A percentile compares a stretch with the other conserved stretches of the same genome.
phyloP scores from a whole-genome alignment of 2,797 vertebrate species.

The Schizopygopsis malacanthus region DNA sequence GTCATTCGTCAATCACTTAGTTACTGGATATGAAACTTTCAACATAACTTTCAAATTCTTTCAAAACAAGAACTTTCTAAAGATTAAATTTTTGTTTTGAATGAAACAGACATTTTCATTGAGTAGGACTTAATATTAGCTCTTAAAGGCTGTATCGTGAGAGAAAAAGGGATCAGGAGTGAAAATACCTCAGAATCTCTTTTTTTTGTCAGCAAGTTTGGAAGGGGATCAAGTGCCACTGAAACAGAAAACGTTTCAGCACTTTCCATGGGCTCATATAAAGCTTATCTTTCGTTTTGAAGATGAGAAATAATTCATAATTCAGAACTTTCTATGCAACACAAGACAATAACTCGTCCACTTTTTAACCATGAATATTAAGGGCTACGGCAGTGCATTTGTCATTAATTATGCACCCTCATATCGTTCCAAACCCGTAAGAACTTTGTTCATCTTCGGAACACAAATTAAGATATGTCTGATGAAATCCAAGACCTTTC shows the following conservation, averaged over 20 bases:
- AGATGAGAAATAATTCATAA: not conserved
- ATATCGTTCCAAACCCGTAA: too few species aligned
- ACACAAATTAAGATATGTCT: too few species aligned
- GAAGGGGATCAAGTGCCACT: slow-evolving; percentile 37
- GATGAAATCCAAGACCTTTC: too few species aligned
- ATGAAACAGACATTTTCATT: slow-evolving; percentile 27
- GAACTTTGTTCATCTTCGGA: too few species aligned
- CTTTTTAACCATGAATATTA: not conserved
- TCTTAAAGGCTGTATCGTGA: not conserved
- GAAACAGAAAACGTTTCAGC: slow-evolving; percentile 27
- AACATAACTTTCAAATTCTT: not conserved
- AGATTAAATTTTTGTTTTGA: slow-evolving; percentile 21
- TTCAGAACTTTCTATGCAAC: slow-evolving; percentile 10
- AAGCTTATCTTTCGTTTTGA: not conserved
- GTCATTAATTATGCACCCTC: too few species aligned
- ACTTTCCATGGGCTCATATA: slow-evolving; percentile 10
- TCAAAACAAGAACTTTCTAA: slow-evolving; percentile 13
- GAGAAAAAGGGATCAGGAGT: slow-evolving; percentile 14
- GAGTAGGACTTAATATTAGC: slow-evolving; percentile 16
- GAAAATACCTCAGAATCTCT: slow-evolving; percentile 1
- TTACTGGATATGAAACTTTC: slow-evolving; percentile 49
- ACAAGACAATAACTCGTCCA: not conserved
- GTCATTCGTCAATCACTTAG: slow-evolving; percentile 36
- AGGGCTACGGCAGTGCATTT: not conserved
- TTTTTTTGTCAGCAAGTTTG: slow-evolving; percentile 17